Base-by-base conservation (phyloP, 92 coral and sea anemone genomes). In the Paramuricea clavata region DNA sequence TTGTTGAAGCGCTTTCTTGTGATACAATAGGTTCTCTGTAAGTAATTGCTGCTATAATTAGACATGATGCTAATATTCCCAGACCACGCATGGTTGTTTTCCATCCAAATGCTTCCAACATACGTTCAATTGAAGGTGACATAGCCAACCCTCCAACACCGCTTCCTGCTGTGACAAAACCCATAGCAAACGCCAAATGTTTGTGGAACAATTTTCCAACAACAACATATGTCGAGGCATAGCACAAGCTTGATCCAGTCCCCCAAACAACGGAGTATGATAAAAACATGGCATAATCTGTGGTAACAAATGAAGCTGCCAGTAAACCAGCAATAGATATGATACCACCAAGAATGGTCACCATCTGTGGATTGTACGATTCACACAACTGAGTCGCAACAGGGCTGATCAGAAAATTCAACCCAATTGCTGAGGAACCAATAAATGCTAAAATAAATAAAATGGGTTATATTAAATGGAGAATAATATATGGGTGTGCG, bases 121-220 rank as follows among this genome's bases (percentile, higher is more conserved):
- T 76, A 23, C 86, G 71, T 68, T 87, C 91, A 19, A 94, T 91
- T 5, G 93, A 83, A 10, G 98, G 97, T 12, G 94, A 88, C 82
- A 96, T 91, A 52, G 93, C 81, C 26, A 96, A 64, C 16, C 95
- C 92, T 74, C 99, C 99, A 59, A 93, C 92, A 27, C 99, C 99
- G 10, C 95, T 94, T 25, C 99, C 99, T 26, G 98, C 85, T 21
- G 95, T 87, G 56, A 92, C 94, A 33, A 96, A 65, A 23, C 99
- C 99, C 82, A 94, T 94, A 41, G 99, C 93, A 5, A 95, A 76
- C 0, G 95, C 98, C 15, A 96, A 76, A 21, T 89, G 90, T 23
- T 79, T 89, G 5, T 74, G 87, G 76, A 90, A 90, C 84, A 86
- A 81, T 36, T 64, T 86, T 54, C 81, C 88, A 19, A 90, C 81